These are phyloP conservation scores for Hoplodrina ambigua DNA, from an alignment of 2,888 invertebrate species.

Conservation along the genomic window DNA sequence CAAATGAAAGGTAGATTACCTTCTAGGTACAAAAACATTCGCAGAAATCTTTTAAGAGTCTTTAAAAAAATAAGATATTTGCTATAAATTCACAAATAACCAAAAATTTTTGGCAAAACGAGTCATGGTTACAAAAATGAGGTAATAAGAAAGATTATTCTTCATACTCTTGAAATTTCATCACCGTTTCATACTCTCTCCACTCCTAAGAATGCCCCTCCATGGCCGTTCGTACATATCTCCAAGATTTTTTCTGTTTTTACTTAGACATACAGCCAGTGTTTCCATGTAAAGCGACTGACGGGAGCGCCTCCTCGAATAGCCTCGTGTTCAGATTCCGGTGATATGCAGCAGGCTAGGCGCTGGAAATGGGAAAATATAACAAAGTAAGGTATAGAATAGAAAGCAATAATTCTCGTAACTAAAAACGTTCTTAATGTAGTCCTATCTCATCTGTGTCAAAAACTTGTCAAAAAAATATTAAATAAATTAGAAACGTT, in stretches of 20 bases:
- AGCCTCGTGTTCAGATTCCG: slow-evolving; percentile 92
- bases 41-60: not conserved
- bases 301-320: slow-evolving; percentile 91
- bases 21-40: not conserved
- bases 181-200: not conserved
- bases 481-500: too few species aligned
- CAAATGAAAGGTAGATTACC: not conserved
- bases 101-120: not conserved
- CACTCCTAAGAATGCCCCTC: slow-evolving; percentile 3
- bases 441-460: too few species aligned
- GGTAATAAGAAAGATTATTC: slow-evolving; percentile 6
- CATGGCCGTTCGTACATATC: not conserved
- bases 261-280: slow-evolving; percentile 92
- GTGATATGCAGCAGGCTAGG: slow-evolving; percentile 92
- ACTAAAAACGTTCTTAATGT: too few species aligned
- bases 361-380: slow-evolving; percentile 81
- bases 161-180: slow-evolving; percentile 18
- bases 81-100: not conserved
- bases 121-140: slow-evolving; percentile 3
- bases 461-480: too few species aligned
- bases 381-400: not conserved
- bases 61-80: slow-evolving; percentile 4
- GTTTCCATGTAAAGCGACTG: slow-evolving; percentile 91
- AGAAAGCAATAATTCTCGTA: too few species aligned
- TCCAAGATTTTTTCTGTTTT: slow-evolving; percentile 5